These are phyloP conservation scores for Burhinus bistriatus DNA, from an alignment of 2,113 vertebrate species.

Conservation along the genomic window DNA sequence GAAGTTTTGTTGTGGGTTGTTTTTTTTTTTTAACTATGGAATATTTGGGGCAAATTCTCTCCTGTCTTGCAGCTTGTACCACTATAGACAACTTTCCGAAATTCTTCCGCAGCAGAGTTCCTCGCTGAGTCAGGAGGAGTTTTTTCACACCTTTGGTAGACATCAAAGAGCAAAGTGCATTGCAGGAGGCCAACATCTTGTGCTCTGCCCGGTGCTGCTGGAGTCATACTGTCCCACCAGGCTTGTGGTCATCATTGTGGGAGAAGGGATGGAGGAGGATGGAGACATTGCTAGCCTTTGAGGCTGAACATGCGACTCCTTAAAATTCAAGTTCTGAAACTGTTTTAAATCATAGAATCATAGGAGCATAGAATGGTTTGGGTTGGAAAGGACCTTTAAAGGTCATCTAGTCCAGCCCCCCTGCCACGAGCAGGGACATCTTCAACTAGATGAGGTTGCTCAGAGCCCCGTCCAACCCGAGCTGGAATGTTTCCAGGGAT, in stretches of 20 bases:
- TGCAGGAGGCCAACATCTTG: fast-evolving
- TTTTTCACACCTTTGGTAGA: not conserved
- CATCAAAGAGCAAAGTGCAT: not conserved
- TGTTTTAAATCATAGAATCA: not conserved
- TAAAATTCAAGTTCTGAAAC: not conserved
- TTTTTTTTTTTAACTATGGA: not conserved
- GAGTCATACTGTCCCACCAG: not conserved
- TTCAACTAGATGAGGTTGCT: too few relatives aligned
- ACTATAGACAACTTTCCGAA: not conserved
- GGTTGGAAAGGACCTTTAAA: not conserved
- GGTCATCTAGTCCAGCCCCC: not conserved
- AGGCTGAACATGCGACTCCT: not conserved
- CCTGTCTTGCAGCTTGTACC: not conserved
- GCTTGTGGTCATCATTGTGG: not conserved
- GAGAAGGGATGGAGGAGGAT: not conserved
- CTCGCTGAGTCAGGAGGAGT: not conserved
- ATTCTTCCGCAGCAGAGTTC: not conserved
- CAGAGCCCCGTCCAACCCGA: too few relatives aligned
- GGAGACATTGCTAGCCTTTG: not conserved
- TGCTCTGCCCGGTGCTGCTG: not conserved
- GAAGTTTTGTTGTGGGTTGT: not conserved
- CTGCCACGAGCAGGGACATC: too few relatives aligned
- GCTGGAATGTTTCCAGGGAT: not conserved
- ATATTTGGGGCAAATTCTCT: not conserved
- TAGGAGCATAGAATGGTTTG: not conserved